phyloP scores from a whole-genome alignment of 2,113 vertebrate genomes.

The Speoplatyrhinus poulsoni region DNA sequence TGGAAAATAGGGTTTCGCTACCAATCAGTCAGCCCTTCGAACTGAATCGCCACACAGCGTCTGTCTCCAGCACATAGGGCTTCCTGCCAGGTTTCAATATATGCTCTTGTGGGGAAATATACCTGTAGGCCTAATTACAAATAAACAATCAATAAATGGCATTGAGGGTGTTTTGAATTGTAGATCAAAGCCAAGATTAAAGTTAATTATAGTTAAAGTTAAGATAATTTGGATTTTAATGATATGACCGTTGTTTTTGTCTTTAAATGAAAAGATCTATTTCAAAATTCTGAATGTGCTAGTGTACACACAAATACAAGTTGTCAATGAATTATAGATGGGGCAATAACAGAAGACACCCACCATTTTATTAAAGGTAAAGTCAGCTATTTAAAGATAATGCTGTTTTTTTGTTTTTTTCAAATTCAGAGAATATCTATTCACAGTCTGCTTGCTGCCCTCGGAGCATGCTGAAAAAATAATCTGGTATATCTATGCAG shows the following conservation, averaged over 20 bases:
- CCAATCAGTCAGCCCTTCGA: slow-evolving; percentile 51
- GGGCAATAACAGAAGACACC: neutral
- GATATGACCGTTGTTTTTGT: neutral
- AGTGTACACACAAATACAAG: neutral
- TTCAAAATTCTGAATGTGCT: neutral
- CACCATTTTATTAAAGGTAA: neutral
- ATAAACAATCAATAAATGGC: slow-evolving; percentile 16
- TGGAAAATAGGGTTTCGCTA: slow-evolving; percentile 72
- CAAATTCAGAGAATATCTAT: no score
- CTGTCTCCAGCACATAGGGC: slow-evolving; percentile 11
- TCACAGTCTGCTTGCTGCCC: no score
- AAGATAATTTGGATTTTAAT: neutral
- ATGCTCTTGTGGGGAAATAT: slow-evolving; percentile 2
- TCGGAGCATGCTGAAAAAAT: no score
- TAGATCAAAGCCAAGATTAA: slow-evolving; percentile 20
- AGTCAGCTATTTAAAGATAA: no score
- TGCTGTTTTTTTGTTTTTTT: no score
- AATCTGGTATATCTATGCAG: no score
- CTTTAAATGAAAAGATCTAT: no score
- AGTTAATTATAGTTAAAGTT: neutral
- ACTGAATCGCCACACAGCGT: slow-evolving; percentile 53
- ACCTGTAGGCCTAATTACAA: slow-evolving; percentile 10
- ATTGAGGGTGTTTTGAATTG: slow-evolving; percentile 28
- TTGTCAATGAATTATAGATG: neutral
- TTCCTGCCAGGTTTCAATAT: slow-evolving; percentile 32